Evolutionary conservation across 2,113 vertebrate species (phyloP), one percentile per base, ranked within the genome.

Genomic region (Rousettus leschenaultii): DNA sequence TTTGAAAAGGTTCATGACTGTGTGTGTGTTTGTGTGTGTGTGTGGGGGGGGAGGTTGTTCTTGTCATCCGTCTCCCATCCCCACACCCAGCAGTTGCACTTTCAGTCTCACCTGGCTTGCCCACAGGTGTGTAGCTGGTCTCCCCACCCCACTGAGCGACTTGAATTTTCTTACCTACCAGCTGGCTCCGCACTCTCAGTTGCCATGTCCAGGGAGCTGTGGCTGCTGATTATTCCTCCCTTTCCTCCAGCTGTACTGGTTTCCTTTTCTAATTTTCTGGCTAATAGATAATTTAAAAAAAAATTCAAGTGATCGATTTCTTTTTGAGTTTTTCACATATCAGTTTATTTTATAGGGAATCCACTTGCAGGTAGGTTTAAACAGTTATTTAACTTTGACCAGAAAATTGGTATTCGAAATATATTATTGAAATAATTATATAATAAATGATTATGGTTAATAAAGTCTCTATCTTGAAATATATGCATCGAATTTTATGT

Each of bases 401-500:
- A 61, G 61, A 88, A 68, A 88, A 92, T 92, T 94, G 22, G 10
- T 28, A 18, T 74, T 89, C 4, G 7, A 0, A 70, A 13, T 95
- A 77, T 78, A 96, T 28, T 65, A 51, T 66, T 73, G 45, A 89
- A 94, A 78, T 89, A 28, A 63, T 45, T 2, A 21, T 73, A 22
- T 94, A 40, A 28, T 71, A 71, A 78, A 57, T 88, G 40, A 38
- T 82, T 68, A 45, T 70, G 66, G 24, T 59, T 92, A 83, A 73
- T 19, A 13, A 74, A 35, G 30, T 80, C 43, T 21, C 59, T 92
- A 0, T 94, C 16, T 78, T n/a, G 30, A 75, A 74, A 71, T 86
- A 40, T n/a, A 38, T 53, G 45, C 95, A 95, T 94, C 3, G 65
- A 71, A 59, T 86, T 85, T 94, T 83, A 61, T 73, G 7, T 77